Evolutionary conservation across 2,113 vertebrate species (phyloP).

Genomic region (Sinocyclocheilus grahami): DNA sequence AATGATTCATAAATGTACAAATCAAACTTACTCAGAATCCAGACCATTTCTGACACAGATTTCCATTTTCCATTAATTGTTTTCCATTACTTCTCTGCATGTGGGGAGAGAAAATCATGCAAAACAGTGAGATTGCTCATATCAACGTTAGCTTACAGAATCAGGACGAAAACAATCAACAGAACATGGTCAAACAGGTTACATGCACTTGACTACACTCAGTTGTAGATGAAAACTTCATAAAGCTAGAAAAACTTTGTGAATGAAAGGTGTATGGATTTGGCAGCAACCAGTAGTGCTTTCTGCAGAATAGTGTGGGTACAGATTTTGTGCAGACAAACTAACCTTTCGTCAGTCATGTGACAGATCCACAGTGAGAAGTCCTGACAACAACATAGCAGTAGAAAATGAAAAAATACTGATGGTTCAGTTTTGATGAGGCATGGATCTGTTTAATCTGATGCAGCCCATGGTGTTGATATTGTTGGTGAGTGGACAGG

Average conservation of each 20-base stretch:
- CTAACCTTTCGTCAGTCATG: constrained; percentile 1
- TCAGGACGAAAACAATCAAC: neutral
- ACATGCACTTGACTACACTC: neutral
- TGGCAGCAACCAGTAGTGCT: neutral
- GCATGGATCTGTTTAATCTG: neutral
- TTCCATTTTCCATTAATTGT: neutral
- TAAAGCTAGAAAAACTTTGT: neutral
- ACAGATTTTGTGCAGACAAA: constrained; percentile 4
- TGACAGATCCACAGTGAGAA: neutral
- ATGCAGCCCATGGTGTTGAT: neutral
- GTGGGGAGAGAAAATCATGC: neutral
- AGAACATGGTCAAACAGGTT: neutral
- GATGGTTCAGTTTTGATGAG: neutral
- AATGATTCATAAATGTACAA: neutral
- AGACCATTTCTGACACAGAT: neutral
- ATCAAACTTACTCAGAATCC: neutral
- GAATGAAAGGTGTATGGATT: neutral
- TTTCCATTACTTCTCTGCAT: neutral
- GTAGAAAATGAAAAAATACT: neutral
- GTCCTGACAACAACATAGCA: neutral
- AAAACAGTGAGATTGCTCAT: neutral
- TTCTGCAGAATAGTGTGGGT: neutral
- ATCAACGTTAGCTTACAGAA: neutral
- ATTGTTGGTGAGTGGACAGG: constrained; percentile 26
- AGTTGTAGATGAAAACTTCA: neutral